Evolutionary conservation across 1,140 invertebrate genomes (phyloP), one percentile per base, ranked within the genome.

Genomic region (Nebria ingens): DNA sequence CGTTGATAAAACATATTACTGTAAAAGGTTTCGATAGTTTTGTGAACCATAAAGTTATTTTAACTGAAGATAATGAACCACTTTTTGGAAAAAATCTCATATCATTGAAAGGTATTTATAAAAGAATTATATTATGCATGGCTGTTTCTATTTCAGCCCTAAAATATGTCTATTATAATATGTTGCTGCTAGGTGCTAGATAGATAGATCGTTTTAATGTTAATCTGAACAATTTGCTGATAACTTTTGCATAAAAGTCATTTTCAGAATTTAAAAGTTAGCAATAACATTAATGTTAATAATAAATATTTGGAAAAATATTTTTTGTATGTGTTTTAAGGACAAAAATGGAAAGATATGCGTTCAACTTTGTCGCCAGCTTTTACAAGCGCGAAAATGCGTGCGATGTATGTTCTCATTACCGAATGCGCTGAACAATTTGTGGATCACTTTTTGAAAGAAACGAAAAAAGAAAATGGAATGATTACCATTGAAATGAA

Each of bases 321-420:
- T 22, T 53, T 22, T 51, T 23, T 54, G 45, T 21, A n/a, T n/a
- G n/a, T n/a, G n/a, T 34, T 34, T 34, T 34, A 15, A 59, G 58
- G 42, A 12, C 25, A 59, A 53, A 59, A 53, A 53, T 59, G 58
- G 58, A 51, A 51, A 17, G 54, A 59, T 52, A 59, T 59, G 58
- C 22, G 58, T 9, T 19, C 51, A 21, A 53, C 40, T 6, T 49
- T 59, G 20, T 56, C 54, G 25, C 58, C 58, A 40, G 58, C 55
- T 2, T 59, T 59, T 51, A 81, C 79, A 0, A 66, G 72, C 2
- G 72, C 73, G 15, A 79, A 79, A 60, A 77, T 80, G 74, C 69
- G 71, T n/a, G 57, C 49, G 51, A 76, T 77, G 73, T 73, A 70
- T 23, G 38, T 59, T 4, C 54, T 56, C 13, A 54, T 59, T 2